Conservation (phyloP, 2,113 vertebrate genomes). For the Entomyzon cyanotis region DNA sequence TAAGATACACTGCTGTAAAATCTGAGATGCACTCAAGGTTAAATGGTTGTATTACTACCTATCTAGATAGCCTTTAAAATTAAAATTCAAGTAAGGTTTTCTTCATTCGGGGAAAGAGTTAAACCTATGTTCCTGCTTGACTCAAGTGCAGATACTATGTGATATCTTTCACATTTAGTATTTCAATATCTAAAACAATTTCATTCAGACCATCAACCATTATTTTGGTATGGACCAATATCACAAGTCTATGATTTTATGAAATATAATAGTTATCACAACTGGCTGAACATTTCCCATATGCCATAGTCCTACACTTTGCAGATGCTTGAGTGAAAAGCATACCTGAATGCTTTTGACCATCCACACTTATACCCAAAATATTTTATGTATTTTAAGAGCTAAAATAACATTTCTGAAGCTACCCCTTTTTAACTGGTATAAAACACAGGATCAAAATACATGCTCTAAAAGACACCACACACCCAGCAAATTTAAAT, state of each 20-base stretch:
- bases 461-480: background rate
- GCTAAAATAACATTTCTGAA: background rate
- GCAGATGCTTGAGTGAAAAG: background rate
- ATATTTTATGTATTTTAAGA: background rate
- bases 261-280: background rate
- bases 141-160: background rate
- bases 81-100: background rate
- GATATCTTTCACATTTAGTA: background rate
- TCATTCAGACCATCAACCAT: background rate
- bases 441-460: background rate
- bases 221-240: background rate
- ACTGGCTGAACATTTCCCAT: background rate
- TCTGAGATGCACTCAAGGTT: background rate
- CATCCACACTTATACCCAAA: background rate
- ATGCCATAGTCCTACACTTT: background rate
- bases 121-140: background rate
- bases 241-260: background rate
- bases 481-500: accelerated
- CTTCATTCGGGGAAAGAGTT: background rate
- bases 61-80: background rate
- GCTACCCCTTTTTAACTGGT: background rate
- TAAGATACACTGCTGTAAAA: background rate
- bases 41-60: background rate
- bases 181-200: background rate
- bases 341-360: background rate